Base-by-base conservation (phyloP, 2,888 invertebrate species). In the Pollenia angustigena region DNA sequence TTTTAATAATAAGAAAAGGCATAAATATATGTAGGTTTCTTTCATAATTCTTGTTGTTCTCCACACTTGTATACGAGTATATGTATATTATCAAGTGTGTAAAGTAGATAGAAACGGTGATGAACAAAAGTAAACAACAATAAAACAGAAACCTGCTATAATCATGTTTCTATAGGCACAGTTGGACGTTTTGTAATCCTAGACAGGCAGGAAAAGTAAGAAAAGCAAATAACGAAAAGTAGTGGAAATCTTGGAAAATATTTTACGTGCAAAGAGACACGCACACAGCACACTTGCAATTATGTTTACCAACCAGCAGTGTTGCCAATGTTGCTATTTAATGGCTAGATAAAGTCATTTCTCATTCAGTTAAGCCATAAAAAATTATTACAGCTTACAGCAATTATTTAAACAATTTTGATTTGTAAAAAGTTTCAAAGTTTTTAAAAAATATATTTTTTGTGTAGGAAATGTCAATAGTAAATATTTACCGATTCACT, bases 271-370 rank as follows among this genome's bases (percentile, higher is more conserved):
- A 54, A 52, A 40, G 40, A 69, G 66, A 80, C 80, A 85, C 69
- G 75, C 64, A 71, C 69, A 48, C 52, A 85, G 85, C 71, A 81
- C 75, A 85, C 85, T 71, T 81, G 80, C 64, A 81, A 54, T 46
- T 44, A 18, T 32, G 4, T 32, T 6, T 32, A 32, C 32, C 4
- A 32, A 6, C 32, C 32, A 32, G 32, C 32, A 32, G 32, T 32
- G 32, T 6, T 32, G 32, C 32, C 32, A 32, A 32, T 32, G 4
- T 32, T 32, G 6, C 32, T 32, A 32, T 32, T 32, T n/a, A n/a
- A n/a, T n/a, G n/a, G n/a, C n/a, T n/a, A n/a, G n/a, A n/a, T n/a
- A n/a, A n/a, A 6, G 32, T 4, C 32, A 32, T 6, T 32, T 32
- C 32, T 32, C 6, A 6, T 32, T 32, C 6, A 6, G 32, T 32